Base-by-base conservation (phyloP, 2,797 vertebrate species). In the Pangasius sanitwongsei region DNA sequence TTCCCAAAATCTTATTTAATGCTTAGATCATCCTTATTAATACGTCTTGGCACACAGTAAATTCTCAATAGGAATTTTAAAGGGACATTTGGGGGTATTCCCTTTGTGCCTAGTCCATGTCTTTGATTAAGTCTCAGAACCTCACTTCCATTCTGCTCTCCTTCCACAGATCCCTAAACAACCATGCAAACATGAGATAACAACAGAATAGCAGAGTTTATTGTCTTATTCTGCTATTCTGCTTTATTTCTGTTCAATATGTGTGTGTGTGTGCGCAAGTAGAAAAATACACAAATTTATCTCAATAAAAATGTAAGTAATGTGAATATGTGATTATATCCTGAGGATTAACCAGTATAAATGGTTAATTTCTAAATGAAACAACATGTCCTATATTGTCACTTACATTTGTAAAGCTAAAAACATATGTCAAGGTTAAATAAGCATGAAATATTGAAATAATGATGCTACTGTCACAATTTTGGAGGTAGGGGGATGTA, bases 61-160 rank as follows among this genome's bases (percentile, higher is more conserved):
- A 81, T 82, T 81, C 31, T 81, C 75, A 86, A 55, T 28, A 57
- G 12, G 44, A 16, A 69, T 69, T 67, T 69, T 53, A 83, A 61
- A 82, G 67, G 50, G 34, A 41, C 63, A 74, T 87, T 86, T 61
- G 11, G 28, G 23, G 25, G 28, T 74, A 65, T 55, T 83, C 70
- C 57, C 9, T 48, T 48, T 16, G 34, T 18, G 69, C 28, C 31
- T 31, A 18, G 78, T 65, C 31, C 1, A 20, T 70, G 31, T 61
- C 31, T 86, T 86, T 87, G 48, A 86, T 70, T 78, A 85, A 80
- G 75, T 69, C 41, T 37, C 23, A 41, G 48, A 63, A 55, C 59
- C 63, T 84, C 15, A 75, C 13, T 74, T 74, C 57, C 25, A 15
- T 83, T 67, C 50, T 6, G 13, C 61, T 53, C 8, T n/a, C 87